These are phyloP conservation scores for Nannospalax galili DNA, from an alignment of 2,113 vertebrate genomes.

Conservation along the genomic window DNA sequence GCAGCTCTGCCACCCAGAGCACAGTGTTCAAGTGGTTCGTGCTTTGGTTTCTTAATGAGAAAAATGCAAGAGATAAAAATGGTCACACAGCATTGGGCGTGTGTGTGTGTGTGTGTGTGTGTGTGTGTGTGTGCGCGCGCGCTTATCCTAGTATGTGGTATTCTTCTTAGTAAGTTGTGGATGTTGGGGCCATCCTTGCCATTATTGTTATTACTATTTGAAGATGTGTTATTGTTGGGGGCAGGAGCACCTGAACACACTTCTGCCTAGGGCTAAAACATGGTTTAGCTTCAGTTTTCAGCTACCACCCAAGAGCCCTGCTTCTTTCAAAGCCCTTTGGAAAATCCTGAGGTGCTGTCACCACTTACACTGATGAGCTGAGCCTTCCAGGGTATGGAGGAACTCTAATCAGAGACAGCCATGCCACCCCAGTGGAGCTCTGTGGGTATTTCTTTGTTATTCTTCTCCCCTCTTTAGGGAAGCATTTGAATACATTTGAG, in stretches of 20 bases:
- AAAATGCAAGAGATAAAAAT: background rate
- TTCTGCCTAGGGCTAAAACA: background rate
- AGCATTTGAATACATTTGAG: background rate
- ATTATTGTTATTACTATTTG: background rate
- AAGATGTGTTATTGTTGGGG: background rate
- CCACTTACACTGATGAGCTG: background rate
- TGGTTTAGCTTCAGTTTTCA: background rate
- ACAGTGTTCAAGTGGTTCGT: background rate
- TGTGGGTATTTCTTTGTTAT: fast-evolving
- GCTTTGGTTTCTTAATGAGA: background rate
- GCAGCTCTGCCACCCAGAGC: background rate
- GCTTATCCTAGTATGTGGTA: background rate
- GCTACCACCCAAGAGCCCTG: background rate
- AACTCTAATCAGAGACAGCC: background rate
- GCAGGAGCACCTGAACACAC: background rate
- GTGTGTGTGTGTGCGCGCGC: background rate
- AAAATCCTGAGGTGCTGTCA: background rate
- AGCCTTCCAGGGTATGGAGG: background rate
- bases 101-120: too few relatives aligned
- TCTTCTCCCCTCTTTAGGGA: background rate
- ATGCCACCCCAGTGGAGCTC: background rate
- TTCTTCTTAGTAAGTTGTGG: background rate
- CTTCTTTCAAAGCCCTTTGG: background rate
- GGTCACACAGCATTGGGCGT: background rate
- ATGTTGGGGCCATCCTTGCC: fast-evolving